Percentiles rank a stretch among this genome's conserved stretches.
phyloP scores from a whole-genome alignment of 2,113 vertebrate species.

The Colaptes auratus region DNA sequence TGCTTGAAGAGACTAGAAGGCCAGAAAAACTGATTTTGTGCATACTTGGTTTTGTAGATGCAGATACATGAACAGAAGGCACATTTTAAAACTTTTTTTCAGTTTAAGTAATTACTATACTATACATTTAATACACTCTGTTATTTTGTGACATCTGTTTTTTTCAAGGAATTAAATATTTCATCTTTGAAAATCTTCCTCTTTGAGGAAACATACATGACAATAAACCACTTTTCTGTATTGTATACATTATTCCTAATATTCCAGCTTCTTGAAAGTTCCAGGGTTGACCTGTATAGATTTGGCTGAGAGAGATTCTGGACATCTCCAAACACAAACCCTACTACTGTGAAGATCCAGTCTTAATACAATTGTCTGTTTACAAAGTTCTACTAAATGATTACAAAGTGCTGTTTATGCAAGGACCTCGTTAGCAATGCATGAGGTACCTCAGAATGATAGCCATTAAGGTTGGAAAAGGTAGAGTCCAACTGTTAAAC shows the following conservation, averaged over 20 bases:
- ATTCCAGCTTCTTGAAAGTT: neutral
- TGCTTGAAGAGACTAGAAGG: neutral
- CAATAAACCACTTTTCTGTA: neutral
- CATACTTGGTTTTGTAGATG: neutral
- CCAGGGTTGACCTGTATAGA: neutral
- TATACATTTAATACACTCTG: neutral
- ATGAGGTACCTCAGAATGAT: neutral
- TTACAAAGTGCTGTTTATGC: neutral
- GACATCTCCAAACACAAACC: neutral
- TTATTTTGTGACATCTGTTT: neutral
- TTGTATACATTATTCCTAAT: neutral
- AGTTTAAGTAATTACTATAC: neutral
- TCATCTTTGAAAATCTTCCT: neutral
- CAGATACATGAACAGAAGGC: neutral
- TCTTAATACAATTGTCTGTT: neutral
- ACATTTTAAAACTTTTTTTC: neutral
- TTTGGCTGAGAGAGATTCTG: neutral
- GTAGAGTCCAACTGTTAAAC: too few species aligned
- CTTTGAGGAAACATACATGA: neutral
- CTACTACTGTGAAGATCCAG: neutral
- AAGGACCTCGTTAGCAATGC: neutral
- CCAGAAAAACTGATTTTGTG: neutral
- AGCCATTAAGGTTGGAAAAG: too few species aligned
- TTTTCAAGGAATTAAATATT: neutral
- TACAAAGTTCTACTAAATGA: neutral